A percentile compares a stretch with the other conserved stretches of the same genome.
Evolutionary conservation across 2,888 invertebrate species (phyloP).

Genomic region (Drosophila heteroneura): DNA sequence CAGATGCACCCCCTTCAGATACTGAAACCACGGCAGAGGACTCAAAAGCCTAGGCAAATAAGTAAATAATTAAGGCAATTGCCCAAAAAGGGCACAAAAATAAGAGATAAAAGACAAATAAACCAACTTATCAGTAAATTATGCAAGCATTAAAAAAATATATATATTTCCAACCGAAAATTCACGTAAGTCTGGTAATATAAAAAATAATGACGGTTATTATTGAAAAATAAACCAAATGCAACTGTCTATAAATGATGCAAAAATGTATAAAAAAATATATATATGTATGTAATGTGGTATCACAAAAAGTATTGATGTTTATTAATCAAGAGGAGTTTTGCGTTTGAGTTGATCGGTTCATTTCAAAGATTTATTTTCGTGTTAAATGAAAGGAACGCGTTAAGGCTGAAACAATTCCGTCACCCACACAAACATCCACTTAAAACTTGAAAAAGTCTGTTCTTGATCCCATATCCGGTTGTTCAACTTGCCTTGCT

Average conservation of each 20-base stretch:
- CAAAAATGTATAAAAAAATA: slow-evolving; percentile 10
- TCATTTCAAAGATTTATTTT: not conserved
- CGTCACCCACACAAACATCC: not conserved
- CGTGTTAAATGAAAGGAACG: not conserved
- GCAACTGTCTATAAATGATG: not conserved
- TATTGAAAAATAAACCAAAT: not conserved
- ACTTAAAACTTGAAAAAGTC: slow-evolving; percentile 6
- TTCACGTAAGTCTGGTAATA: not conserved
- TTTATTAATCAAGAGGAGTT: not conserved
- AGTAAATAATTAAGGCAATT: slow-evolving; percentile 40
- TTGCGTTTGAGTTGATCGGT: not conserved
- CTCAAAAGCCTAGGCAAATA: slow-evolving; percentile 77
- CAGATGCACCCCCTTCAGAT: slow-evolving; percentile 82
- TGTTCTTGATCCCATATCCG: slow-evolving; percentile 8
- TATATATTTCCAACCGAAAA: not conserved
- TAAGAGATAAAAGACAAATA: not conserved
- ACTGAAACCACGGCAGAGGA: slow-evolving; percentile 83
- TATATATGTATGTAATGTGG: not conserved
- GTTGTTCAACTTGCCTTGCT: slow-evolving; percentile 15
- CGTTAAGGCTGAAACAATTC: not conserved
- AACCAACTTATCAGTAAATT: slow-evolving; percentile 40
- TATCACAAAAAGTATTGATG: not conserved
- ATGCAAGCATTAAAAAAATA: slow-evolving; percentile 50
- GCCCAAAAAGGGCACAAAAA: slow-evolving; percentile 56
- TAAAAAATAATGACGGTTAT: not conserved